These are phyloP conservation scores for Lophius piscatorius DNA, from an alignment of 2,113 vertebrate genomes.

Conservation along the genomic window DNA sequence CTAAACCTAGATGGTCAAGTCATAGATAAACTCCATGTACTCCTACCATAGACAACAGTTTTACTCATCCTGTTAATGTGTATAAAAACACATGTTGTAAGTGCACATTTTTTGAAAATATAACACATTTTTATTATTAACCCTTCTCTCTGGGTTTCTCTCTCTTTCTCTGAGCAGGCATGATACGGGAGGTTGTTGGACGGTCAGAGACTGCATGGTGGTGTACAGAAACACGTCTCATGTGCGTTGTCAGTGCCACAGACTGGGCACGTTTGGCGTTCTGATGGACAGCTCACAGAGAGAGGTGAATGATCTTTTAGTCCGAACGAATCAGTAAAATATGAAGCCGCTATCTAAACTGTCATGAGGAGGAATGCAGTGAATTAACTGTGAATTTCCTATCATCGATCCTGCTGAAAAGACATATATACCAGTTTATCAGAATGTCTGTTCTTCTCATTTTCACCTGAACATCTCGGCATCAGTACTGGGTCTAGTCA, in stretches of 20 bases:
- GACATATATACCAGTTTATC: not conserved
- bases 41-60: no score
- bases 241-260: constrained; percentile 94
- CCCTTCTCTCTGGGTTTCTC: not conserved
- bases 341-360: no score
- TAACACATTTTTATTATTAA: not conserved
- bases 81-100: no score
- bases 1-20: no score
- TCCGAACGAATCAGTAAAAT: no score
- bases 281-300: constrained; percentile 98
- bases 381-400: no score
- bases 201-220: constrained; percentile 91
- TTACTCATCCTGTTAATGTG: no score
- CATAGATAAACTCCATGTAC: no score
- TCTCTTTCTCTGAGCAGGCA: constrained; percentile 76
- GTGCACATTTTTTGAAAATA: no score
- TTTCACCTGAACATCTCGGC: not conserved
- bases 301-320: constrained; percentile 86
- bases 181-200: constrained; percentile 90
- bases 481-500: constrained; percentile 9
- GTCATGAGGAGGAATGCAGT: no score
- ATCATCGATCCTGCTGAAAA: no score
- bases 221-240: constrained; percentile 95
- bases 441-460: not conserved
- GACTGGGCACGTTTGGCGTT: constrained; percentile 93